These are phyloP conservation scores for Hippopotamyrus pictus DNA, from an alignment of 2,797 vertebrate species.

Conservation along the genomic window DNA sequence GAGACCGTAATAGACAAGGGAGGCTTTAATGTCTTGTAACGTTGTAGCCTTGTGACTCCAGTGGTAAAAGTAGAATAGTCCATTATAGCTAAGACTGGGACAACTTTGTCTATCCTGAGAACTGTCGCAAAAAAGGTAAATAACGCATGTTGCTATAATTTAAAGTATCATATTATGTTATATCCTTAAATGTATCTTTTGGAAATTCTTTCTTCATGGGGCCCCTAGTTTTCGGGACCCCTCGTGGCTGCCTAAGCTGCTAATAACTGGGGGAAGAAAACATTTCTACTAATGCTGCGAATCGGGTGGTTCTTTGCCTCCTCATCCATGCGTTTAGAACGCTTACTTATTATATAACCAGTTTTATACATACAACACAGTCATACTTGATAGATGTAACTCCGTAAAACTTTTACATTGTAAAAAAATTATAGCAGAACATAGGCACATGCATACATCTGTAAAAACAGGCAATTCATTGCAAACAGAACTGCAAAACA, in stretches of 20 bases:
- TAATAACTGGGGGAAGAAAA: background rate
- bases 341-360: background rate
- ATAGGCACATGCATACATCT: background rate
- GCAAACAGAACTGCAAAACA: background rate
- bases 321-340: background rate
- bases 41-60: background rate
- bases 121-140: background rate
- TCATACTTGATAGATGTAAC: background rate
- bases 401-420: background rate
- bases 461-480: background rate
- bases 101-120: background rate
- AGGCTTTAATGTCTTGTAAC: background rate
- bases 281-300: background rate
- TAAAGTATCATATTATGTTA: background rate
- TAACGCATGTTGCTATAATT: background rate
- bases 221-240: background rate
- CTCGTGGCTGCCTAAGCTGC: background rate
- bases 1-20: background rate
- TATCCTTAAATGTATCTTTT: background rate
- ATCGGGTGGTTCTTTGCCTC: background rate
- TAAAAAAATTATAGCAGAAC: background rate
- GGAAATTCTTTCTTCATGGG: background rate
- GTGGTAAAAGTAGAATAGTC: background rate
- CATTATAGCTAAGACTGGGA: background rate
- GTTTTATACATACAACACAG: background rate